phyloP scores from a whole-genome alignment of 2,113 vertebrate species.

The Psittacula cyanocephala region DNA sequence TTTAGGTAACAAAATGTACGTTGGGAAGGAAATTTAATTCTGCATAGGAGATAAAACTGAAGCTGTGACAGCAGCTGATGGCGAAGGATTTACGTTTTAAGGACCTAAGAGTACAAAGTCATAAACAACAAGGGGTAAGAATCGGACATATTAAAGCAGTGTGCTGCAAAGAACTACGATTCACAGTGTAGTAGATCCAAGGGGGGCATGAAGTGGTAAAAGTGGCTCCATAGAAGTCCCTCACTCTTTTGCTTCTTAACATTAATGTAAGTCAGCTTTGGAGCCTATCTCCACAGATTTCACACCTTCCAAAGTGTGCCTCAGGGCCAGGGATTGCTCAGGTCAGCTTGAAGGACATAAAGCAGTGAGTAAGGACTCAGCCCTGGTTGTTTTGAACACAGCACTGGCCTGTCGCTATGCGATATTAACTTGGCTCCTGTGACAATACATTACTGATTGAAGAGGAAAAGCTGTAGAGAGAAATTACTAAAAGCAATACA shows the following conservation, averaged over 20 bases:
- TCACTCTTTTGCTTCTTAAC: background rate
- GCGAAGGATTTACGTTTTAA: background rate
- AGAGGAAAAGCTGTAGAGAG: background rate
- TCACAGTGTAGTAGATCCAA: background rate
- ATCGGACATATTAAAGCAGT: fast-evolving
- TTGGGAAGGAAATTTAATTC: background rate
- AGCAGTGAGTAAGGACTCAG: background rate
- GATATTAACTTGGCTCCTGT: background rate
- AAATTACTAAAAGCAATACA: background rate
- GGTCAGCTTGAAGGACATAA: background rate
- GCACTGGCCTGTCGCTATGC: background rate
- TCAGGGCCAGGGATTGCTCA: fast-evolving
- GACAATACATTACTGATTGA: background rate
- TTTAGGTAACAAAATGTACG: background rate
- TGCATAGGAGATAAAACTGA: background rate
- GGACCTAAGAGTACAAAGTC: background rate
- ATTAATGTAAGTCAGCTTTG: background rate
- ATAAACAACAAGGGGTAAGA: background rate
- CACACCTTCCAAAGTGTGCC: background rate
- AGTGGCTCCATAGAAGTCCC: background rate
- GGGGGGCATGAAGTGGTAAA: background rate
- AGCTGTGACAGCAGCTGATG: background rate
- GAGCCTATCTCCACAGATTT: background rate
- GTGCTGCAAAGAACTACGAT: background rate
- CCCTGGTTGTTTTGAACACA: background rate